phyloP scores from a whole-genome alignment of 2,113 vertebrate species.

The Megaceryle maxima region DNA sequence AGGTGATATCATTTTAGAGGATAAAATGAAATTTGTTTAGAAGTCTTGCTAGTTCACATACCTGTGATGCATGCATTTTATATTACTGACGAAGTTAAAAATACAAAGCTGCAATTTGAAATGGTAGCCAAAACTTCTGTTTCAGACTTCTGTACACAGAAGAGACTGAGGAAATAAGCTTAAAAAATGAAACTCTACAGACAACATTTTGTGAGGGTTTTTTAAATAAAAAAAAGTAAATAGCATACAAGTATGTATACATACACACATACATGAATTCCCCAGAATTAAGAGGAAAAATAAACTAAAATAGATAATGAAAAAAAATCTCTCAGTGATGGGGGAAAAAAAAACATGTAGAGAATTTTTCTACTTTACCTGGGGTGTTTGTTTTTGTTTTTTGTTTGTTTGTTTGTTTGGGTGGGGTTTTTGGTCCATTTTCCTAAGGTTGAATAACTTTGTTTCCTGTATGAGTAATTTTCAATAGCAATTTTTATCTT shows the following conservation, averaged over 20 bases:
- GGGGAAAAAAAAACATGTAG: not conserved
- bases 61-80: not conserved
- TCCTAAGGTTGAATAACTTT: not conserved
- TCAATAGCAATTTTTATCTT: not conserved
- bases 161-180: not conserved
- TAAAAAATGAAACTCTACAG: not conserved
- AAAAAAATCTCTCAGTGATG: not conserved
- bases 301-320: not conserved
- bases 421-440: not conserved
- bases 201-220: accelerated
- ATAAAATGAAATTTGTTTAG: not conserved
- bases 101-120: not conserved
- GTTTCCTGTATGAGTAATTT: not conserved
- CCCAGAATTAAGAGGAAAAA: not conserved
- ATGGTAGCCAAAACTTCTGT: not conserved
- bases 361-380: not conserved
- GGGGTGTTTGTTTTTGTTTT: too few species aligned
- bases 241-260: not conserved
- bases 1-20: not conserved
- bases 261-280: not conserved
- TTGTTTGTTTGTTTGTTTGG: not conserved
- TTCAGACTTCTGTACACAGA: not conserved
- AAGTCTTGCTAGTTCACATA: not conserved
- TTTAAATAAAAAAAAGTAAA: not conserved
- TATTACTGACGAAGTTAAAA: not conserved